Evolutionary conservation across 2,888 invertebrate species (phyloP).

Genomic region (Galeruca laticollis): DNA sequence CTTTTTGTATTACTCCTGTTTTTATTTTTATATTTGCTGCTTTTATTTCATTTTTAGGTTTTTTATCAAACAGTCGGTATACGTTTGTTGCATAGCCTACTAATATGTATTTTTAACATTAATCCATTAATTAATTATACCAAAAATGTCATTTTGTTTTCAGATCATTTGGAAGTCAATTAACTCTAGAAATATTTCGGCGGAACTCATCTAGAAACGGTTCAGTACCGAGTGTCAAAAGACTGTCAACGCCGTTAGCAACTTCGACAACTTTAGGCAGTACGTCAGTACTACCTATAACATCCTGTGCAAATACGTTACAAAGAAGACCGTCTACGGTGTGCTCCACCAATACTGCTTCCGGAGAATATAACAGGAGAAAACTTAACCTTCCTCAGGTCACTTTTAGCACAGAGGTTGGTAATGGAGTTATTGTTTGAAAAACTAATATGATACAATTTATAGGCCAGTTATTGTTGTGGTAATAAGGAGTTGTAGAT

Average conservation of each 20-base stretch:
- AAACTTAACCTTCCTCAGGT: constrained; percentile 83
- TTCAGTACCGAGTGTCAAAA: constrained; percentile 59
- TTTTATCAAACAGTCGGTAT: too few relatives aligned
- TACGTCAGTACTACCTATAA: constrained; percentile 56
- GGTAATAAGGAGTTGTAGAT: too few relatives aligned
- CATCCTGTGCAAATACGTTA: constrained; percentile 41
- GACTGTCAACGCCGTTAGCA: constrained; percentile 47
- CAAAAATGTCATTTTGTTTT: too few relatives aligned
- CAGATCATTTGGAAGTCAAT: constrained; percentile 79
- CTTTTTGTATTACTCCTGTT: too few relatives aligned
- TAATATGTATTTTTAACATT: too few relatives aligned
- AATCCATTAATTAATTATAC: too few relatives aligned
- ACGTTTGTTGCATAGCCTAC: too few relatives aligned
- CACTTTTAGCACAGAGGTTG: constrained; percentile 92
- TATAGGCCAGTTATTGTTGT: not conserved
- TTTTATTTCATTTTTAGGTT: too few relatives aligned
- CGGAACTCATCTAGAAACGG: constrained; percentile 69
- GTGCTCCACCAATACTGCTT: constrained; percentile 75
- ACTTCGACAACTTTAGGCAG: constrained; percentile 65
- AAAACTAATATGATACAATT: not conserved
- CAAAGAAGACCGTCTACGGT: constrained; percentile 75
- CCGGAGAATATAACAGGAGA: constrained; percentile 68
- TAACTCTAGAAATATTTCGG: constrained; percentile 80
- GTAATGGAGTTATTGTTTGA: constrained; percentile 87
- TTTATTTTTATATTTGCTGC: too few relatives aligned